These are phyloP conservation scores for Conus canariensis DNA, from an alignment of 2,888 invertebrate genomes.

Conservation along the genomic window DNA sequence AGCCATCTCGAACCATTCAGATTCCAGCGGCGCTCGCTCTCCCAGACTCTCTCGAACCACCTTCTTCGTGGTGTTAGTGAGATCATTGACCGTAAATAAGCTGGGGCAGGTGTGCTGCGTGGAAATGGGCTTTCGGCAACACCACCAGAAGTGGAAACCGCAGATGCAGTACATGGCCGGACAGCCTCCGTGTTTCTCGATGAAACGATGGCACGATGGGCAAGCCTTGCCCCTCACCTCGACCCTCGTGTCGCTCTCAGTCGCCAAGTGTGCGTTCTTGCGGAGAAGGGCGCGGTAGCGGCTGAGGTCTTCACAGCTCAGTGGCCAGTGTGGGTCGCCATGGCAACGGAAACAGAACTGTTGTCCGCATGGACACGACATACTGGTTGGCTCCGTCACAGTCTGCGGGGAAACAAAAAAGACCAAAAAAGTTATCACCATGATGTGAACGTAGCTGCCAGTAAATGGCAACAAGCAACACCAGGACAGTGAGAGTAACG, in stretches of 20 bases:
- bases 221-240: constrained; percentile 46
- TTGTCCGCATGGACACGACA: constrained; percentile 49
- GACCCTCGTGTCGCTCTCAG: not conserved
- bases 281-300: constrained; percentile 38
- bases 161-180: constrained; percentile 46
- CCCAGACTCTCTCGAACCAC: not conserved
- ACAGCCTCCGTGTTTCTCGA: constrained; percentile 49
- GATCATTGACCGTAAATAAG: not conserved
- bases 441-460: not conserved
- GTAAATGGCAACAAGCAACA: not conserved
- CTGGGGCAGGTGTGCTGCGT: not conserved
- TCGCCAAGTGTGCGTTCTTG: not conserved
- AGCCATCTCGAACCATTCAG: not conserved
- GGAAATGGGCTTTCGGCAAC: constrained; percentile 20
- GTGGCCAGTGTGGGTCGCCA: constrained; percentile 52
- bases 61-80: not conserved
- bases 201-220: constrained; percentile 46
- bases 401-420: not conserved
- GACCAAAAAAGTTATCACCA: not conserved
- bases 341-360: constrained; percentile 51
- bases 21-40: not conserved
- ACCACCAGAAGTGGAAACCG: constrained; percentile 47
- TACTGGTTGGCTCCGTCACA: constrained; percentile 23
- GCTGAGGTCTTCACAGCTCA: constrained; percentile 48
- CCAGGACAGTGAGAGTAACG: not conserved